These are phyloP conservation scores for Drosophila emarginata DNA, from an alignment of 2,888 invertebrate species.

Conservation along the genomic window DNA sequence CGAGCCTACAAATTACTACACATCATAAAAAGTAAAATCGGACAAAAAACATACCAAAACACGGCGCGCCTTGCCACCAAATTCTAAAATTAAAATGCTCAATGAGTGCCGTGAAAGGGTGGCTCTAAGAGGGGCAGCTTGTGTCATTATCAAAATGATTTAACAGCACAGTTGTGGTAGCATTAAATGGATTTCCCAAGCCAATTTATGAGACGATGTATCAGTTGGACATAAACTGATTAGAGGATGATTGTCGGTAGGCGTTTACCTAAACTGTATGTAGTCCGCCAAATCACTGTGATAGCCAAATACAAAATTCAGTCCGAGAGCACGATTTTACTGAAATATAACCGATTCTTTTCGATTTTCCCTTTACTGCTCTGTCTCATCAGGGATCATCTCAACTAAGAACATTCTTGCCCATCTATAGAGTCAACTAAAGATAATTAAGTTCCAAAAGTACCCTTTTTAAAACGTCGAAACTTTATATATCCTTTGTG, in stretches of 20 bases:
- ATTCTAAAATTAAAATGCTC: constrained; percentile 33
- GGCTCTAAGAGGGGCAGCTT: constrained; percentile 10
- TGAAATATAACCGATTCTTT: no score
- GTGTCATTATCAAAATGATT: constrained; percentile 74
- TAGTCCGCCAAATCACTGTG: no score
- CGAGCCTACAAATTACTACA: constrained; percentile 82
- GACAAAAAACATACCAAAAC: constrained; percentile 49
- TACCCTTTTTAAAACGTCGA: no score
- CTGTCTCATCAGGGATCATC: no score
- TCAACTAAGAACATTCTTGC: no score
- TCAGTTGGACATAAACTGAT: constrained; percentile 5
- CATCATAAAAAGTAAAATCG: constrained; percentile 76
- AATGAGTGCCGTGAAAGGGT: constrained; percentile 20
- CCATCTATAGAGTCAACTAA: no score
- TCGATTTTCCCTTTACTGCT: no score
- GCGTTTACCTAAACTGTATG: no score
- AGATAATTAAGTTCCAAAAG: no score
- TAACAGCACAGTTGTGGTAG: constrained; percentile 66
- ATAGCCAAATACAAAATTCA: no score
- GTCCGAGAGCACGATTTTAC: no score
- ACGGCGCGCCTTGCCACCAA: constrained; percentile 36
- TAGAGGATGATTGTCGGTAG: constrained; percentile 62
- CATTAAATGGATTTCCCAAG: constrained; percentile 46
- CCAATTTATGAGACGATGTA: constrained; percentile 41
- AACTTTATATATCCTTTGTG: no score